Percentiles rank a stretch among this genome's conserved stretches.
These are phyloP conservation scores for Anagrus nilaparvatae DNA, from an alignment of 1,140 invertebrate genomes.

Conservation along the genomic window DNA sequence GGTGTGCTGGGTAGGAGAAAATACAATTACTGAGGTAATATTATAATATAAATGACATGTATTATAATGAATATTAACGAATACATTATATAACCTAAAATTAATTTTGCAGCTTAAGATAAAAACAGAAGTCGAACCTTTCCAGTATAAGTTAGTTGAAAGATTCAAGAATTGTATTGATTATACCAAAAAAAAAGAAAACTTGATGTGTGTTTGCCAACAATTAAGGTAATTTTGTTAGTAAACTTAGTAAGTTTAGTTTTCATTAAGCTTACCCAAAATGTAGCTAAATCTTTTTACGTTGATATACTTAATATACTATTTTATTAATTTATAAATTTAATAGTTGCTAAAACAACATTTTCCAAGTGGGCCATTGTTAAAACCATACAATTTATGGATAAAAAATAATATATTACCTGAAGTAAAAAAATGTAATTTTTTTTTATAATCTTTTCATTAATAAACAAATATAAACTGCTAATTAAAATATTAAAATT, in stretches of 20 bases:
- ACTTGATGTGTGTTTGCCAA: slow-evolving; percentile 5
- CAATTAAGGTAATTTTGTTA: slow-evolving; percentile 14
- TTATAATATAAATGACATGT: too few relatives aligned
- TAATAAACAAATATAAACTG: slow-evolving; percentile 2
- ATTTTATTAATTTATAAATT: too few relatives aligned
- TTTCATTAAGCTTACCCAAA: too few relatives aligned
- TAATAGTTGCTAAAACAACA: slow-evolving; percentile 22
- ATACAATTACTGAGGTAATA: slow-evolving; percentile 28
- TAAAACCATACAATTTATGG: slow-evolving; percentile 28
- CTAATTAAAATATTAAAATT: too few relatives aligned
- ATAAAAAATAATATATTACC: slow-evolving; percentile 20
- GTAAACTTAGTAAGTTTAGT: slow-evolving; percentile 1
- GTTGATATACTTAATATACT: too few relatives aligned
- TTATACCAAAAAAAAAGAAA: neutral
- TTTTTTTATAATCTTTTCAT: slow-evolving; percentile 6
- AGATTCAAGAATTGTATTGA: slow-evolving; percentile 2
- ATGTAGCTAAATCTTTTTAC: neutral
- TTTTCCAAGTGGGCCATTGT: slow-evolving; percentile 17
- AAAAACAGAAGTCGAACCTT: too few relatives aligned
- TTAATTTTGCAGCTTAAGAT: too few relatives aligned
- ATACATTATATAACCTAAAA: too few relatives aligned
- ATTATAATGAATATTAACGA: too few relatives aligned
- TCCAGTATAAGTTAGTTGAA: slow-evolving; percentile 6
- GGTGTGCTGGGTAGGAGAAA: slow-evolving; percentile 32
- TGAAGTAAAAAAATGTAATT: slow-evolving; percentile 15